Evolutionary conservation across 2,113 vertebrate species (phyloP), one percentile per base, ranked within the genome.

Genomic region (Chaetops frenatus): DNA sequence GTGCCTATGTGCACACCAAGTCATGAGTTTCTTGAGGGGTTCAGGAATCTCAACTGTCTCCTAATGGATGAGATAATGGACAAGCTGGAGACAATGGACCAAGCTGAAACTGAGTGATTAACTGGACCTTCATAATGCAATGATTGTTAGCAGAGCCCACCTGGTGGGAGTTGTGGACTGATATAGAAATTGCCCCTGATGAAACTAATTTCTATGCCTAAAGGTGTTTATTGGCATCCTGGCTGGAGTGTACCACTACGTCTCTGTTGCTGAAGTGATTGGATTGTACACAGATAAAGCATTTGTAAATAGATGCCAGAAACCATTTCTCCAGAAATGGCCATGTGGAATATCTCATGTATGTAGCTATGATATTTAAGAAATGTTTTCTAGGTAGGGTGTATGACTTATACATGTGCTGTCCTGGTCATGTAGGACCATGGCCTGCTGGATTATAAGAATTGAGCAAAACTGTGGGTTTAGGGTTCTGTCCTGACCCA

Each of bases 351-450:
- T 44, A n/a, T 15, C 47, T 73, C 15, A 36, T 12, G 12, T 61
- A 35, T 42, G 35, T 42, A 80, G 18, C 9, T 60, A 21, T 16
- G 47, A 36, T 36, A 48, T 33, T 54, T 73, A 60, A 40, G 21
- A 24, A 38, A 28, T 31, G 12, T 19, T 73, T 58, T 54, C 27
- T 24, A 0, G 15, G 12, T 66, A 66, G 12, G 25, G 5, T 15
- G 4, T 47, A 0, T 1, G 12, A 54, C 8, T 44, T 51, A 7
- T 16, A 28, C 8, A 22, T 0, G 2, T 79, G 21, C 53, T 73
- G 12, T 47, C 45, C 53, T 73, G 25, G 18, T 53, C n/a, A 24
- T 42, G 51, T 20, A 79, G 29, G 25, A 40, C n/a, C 12, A 15
- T 44, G 50, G 40, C 50, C 57, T 61, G 40, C 15, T 64, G 22